phyloP scores from a whole-genome alignment of 2,113 vertebrate genomes.

The Cacatua alba region DNA sequence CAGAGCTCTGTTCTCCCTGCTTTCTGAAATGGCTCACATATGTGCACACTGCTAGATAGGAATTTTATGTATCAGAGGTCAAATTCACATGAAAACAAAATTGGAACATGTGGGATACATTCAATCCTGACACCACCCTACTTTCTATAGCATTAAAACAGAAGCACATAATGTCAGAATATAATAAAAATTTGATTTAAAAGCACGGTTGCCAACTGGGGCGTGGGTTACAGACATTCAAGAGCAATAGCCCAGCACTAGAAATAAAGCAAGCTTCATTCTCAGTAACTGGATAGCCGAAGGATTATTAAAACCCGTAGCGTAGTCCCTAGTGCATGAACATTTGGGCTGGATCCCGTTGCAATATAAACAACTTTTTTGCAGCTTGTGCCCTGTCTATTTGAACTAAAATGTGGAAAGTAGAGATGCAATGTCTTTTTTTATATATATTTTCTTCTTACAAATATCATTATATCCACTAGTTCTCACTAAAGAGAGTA shows the following conservation, averaged over 20 bases:
- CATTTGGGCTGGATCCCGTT: neutral
- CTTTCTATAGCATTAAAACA: conserved; percentile 34
- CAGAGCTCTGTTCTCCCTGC: conserved; percentile 71
- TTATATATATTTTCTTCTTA: neutral
- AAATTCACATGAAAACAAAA: conserved; percentile 62
- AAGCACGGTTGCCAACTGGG: neutral
- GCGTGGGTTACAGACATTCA: neutral
- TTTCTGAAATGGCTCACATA: conserved; percentile 69
- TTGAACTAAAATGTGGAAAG: neutral
- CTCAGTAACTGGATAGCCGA: neutral
- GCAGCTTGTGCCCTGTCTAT: neutral
- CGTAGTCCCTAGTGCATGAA: neutral
- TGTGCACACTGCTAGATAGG: conserved; percentile 59
- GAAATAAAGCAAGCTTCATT: neutral
- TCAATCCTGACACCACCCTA: neutral
- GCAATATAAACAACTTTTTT: conserved; percentile 4
- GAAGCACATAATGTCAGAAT: conserved; percentile 32
- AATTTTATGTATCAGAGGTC: conserved; percentile 65
- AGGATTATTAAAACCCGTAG: conserved; percentile 1
- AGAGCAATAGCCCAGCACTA: neutral
- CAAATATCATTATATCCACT: neutral
- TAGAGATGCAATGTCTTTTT: neutral
- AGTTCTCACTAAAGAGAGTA: neutral
- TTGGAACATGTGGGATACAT: conserved; percentile 63
- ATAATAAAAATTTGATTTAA: conserved; percentile 18